These are phyloP conservation scores for Astur gentilis DNA, from an alignment of 2,113 vertebrate species.

Conservation along the genomic window DNA sequence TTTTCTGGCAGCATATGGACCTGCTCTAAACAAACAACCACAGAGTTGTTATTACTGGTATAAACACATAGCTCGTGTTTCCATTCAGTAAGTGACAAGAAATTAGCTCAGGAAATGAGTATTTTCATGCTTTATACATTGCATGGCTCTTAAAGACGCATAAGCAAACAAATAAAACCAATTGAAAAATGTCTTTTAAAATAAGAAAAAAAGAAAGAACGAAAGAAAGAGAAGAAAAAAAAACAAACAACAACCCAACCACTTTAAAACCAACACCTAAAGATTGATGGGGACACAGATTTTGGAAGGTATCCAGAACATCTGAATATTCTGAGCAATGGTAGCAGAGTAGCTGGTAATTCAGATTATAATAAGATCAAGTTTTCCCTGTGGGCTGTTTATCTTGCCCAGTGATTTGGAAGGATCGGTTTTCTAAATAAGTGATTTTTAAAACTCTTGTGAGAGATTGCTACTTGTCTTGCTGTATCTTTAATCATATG, in stretches of 20 bases:
- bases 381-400: conserved; percentile 38
- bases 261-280: background rate
- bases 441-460: conserved; percentile 27
- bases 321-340: background rate
- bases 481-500: conserved; percentile 18
- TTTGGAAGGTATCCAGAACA: background rate
- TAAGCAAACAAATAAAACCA: background rate
- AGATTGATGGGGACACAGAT: background rate
- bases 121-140: background rate
- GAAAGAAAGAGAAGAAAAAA: no score
- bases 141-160: background rate
- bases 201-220: background rate
- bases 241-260: background rate
- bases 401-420: conserved; percentile 51
- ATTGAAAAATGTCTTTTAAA: background rate
- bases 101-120: background rate
- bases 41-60: background rate
- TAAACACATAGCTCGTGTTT: background rate
- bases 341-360: background rate
- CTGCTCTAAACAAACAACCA: background rate
- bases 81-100: background rate
- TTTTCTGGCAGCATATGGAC: background rate
- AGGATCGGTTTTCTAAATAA: conserved; percentile 50
- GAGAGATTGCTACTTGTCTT: conserved; percentile 12
- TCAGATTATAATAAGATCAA: conserved; percentile 20